These are phyloP conservation scores for Dasypus novemcinctus DNA, from an alignment of 2,113 vertebrate genomes.

Conservation along the genomic window DNA sequence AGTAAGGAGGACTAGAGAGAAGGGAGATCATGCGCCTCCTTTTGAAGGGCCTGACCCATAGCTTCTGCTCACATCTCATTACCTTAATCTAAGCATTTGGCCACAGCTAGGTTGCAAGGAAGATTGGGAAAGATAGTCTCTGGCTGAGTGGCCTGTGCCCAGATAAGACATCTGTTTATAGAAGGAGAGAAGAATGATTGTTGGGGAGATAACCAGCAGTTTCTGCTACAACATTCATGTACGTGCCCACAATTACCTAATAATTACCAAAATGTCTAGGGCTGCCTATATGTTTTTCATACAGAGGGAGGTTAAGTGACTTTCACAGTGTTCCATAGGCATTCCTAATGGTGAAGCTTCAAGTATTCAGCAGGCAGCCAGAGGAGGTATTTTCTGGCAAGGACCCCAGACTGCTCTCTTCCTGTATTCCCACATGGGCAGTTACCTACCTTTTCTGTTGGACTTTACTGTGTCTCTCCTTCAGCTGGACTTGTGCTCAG, in stretches of 20 bases:
- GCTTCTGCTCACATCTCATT: neutral
- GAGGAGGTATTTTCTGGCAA: neutral
- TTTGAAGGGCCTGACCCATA: neutral
- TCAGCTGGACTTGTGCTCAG: neutral
- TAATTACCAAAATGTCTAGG: neutral
- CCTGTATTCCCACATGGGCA: neutral
- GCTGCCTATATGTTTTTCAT: neutral
- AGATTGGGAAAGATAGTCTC: neutral
- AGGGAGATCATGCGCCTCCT: neutral
- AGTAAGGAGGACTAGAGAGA: neutral
- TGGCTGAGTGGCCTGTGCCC: neutral
- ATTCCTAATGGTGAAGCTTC: neutral
- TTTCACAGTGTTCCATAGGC: neutral
- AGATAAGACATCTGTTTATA: neutral
- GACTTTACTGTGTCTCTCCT: neutral
- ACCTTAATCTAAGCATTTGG: neutral
- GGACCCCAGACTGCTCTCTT: neutral
- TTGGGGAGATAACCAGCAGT: neutral
- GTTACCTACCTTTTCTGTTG: neutral
- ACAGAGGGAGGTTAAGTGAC: neutral
- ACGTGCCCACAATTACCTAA: neutral
- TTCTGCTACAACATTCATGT: neutral
- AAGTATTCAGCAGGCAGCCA: neutral
- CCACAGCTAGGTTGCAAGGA: neutral
- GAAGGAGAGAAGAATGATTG: neutral